Evolutionary conservation across 2,113 vertebrate genomes (phyloP), one percentile per base, ranked within the genome.

Genomic region (Tympanuchus pallidicinctus): DNA sequence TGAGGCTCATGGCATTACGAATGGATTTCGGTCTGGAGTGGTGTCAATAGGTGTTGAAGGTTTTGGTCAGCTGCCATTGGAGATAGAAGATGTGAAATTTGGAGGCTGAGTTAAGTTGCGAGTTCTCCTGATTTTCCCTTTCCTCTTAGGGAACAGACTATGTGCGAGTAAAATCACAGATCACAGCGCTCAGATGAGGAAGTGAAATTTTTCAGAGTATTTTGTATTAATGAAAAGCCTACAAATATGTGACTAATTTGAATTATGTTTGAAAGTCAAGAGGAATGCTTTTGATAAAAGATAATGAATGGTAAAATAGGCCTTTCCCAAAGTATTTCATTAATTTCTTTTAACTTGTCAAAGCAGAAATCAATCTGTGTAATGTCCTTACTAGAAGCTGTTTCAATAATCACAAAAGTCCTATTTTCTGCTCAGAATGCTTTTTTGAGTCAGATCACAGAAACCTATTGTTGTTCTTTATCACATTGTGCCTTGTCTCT

Each of bases 391-490:
- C 30, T 28, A 42, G 47, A 83, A 83, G 40, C 54, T 42, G 16
- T n/a, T 88, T 78, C 67, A 86, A 48, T 94, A 66, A 78, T 69
- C 52, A 14, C 47, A 20, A 50, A 22, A 43, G 10, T 32, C 13
- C 42, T 77, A 5, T 65, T 82, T 86, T 80, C 56, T 84, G 45
- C 28, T 79, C 50, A 64, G 83, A 86, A 60, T 64, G 61, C 22
- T 25, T 64, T 34, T 21, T 38, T 63, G 83, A 66, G 93, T 75
- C 43, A 40, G 22, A 52, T 89, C 48, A 40, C 87, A 36, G n/a
- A 75, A 93, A 89, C 74, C 81, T 90, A 61, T 94, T 94, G 20
- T 54, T 54, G 16, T 8, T 60, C 42, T 92, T 93, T 84, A 57
- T 78, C n/a, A 1, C 59, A 7, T 84, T 86, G 32, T 48, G 92